Conservation (phyloP, 2,888 invertebrate species). For the Drosophila nigricruria region DNA sequence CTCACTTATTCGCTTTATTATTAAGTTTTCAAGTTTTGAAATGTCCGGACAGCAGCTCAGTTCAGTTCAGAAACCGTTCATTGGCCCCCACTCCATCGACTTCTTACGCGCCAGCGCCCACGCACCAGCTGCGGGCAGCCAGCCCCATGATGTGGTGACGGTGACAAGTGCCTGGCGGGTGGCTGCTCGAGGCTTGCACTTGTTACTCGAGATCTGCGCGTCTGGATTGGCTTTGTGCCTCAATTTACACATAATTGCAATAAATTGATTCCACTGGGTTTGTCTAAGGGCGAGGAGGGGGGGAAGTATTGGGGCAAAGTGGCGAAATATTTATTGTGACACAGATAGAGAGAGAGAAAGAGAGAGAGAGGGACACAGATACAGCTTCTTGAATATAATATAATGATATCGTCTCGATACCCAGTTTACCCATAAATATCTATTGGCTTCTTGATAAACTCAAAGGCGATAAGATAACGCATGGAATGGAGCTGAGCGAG, state of each 20-base stretch:
- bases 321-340: constrained; percentile 31
- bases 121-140: background rate
- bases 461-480: constrained; percentile 47
- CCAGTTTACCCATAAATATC: constrained; percentile 34
- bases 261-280: constrained; percentile 62
- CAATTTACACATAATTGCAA: constrained; percentile 80
- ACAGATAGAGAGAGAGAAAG: background rate
- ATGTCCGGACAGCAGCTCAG: constrained; percentile 20
- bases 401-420: constrained; percentile 23
- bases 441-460: constrained; percentile 55
- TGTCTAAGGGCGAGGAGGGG: background rate
- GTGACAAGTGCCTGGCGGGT: constrained; percentile 31
- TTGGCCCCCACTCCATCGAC: background rate
- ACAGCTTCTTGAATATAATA: constrained; percentile 9
- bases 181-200: constrained; percentile 20
- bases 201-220: constrained; percentile 47
- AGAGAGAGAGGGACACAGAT: too few species aligned
- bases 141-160: background rate
- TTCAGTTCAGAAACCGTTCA: constrained; percentile 23
- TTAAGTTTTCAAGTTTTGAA: constrained; percentile 18
- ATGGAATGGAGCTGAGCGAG: background rate
- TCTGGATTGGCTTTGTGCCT: constrained; percentile 71
- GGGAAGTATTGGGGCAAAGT: background rate
- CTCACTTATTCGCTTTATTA: constrained; percentile 15
- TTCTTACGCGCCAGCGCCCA: background rate